These are phyloP conservation scores for Zonotrichia leucophrys DNA, from an alignment of 2,113 vertebrate species.

Conservation along the genomic window DNA sequence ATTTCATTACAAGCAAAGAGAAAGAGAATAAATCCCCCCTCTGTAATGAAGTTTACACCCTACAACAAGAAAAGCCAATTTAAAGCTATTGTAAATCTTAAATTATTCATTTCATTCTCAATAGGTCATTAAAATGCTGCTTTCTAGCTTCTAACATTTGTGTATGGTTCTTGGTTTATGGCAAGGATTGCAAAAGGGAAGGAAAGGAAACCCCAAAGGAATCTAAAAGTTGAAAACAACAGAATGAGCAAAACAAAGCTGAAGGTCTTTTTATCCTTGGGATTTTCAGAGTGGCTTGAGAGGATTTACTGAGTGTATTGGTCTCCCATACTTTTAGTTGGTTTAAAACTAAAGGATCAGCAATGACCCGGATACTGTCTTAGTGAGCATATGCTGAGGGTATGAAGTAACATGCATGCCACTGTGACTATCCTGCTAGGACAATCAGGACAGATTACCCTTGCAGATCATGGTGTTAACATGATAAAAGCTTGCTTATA, in stretches of 20 bases:
- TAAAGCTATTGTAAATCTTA: conserved; percentile 48
- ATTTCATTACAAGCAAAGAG: conserved; percentile 28
- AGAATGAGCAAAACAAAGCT: neutral
- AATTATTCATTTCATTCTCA: conserved; percentile 53
- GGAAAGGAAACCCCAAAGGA: conserved; percentile 1
- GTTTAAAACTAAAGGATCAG: neutral
- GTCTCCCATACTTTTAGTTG: neutral
- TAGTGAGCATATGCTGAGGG: neutral
- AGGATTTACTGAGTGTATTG: neutral
- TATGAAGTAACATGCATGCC: rapidly evolving
- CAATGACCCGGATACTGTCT: rapidly evolving
- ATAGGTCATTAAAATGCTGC: conserved; percentile 14
- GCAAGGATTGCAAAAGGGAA: neutral
- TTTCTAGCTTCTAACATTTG: neutral
- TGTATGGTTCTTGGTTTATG: neutral
- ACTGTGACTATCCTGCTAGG: neutral
- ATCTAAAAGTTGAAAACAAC: neutral
- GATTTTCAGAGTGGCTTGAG: neutral
- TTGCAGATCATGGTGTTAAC: neutral
- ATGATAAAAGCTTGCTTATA: neutral
- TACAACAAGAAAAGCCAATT: conserved; percentile 14
- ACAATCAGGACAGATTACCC: neutral
- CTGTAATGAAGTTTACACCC: conserved; percentile 8
- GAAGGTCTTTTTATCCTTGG: conserved; percentile 20
- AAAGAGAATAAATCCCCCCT: conserved; percentile 10